Conservation (phyloP, 2,797 vertebrate species). For the Limnodromus scolopaceus region DNA sequence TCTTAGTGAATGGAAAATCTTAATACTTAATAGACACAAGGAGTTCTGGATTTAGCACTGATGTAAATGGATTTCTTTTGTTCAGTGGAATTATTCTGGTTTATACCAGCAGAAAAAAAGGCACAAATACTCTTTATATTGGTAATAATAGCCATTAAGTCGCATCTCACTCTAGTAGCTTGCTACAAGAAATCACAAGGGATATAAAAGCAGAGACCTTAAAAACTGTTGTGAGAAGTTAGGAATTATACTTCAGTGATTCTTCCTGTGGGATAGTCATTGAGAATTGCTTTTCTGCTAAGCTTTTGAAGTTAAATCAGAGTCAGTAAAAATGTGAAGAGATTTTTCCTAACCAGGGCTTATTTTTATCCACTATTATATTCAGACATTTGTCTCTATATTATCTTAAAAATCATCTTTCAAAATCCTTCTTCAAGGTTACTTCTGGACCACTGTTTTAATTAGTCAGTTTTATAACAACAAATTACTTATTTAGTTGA, state of each 20-base stretch:
- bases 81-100: not conserved
- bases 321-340: not conserved
- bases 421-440: not conserved
- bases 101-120: not conserved
- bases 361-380: not conserved
- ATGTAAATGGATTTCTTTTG: not conserved
- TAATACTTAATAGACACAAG: not conserved
- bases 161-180: not conserved
- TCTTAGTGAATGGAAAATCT: not conserved
- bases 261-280: not conserved
- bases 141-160: not conserved
- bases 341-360: not conserved
- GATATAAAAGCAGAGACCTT: not conserved
- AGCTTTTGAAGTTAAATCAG: not conserved
- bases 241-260: not conserved
- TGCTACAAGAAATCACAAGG: not conserved
- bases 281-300: not conserved
- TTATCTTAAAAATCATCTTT: not conserved
- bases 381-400: not conserved
- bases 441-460: not conserved
- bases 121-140: not conserved
- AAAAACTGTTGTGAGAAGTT: not conserved
- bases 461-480: not conserved
- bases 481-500: not conserved
- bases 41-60: not conserved